A percentile compares a stretch with the other conserved stretches of the same genome.
Evolutionary conservation across 2,888 invertebrate genomes (phyloP).

Genomic region (Linnaemya vulpina): DNA sequence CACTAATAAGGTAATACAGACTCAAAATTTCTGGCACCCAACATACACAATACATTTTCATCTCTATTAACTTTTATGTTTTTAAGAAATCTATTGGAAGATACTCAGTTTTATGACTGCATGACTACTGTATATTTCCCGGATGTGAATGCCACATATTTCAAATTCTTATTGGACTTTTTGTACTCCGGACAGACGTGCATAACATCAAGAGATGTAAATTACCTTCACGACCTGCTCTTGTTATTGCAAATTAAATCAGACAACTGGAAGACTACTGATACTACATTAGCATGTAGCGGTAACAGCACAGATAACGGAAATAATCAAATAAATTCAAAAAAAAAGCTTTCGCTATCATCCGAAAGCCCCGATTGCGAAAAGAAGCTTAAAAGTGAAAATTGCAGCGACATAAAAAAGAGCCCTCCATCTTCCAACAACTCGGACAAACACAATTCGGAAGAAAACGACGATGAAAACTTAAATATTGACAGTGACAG

Average conservation of each 20-base stretch:
- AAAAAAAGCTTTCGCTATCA: conserved; percentile 46
- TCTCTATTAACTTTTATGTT: conserved; percentile 33
- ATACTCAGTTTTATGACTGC: conserved; percentile 88
- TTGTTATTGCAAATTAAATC: conserved; percentile 93
- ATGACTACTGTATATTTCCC: conserved; percentile 92
- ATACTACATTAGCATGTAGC: conserved; percentile 80
- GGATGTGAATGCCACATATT: conserved; percentile 90
- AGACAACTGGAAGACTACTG: conserved; percentile 87
- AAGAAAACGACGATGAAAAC: conserved; percentile 65
- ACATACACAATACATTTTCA: conserved; percentile 1
- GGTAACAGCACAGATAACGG: conserved; percentile 42
- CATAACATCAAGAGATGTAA: conserved; percentile 86
- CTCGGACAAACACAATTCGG: conserved; percentile 63
- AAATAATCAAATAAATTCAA: conserved; percentile 37
- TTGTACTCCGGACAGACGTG: conserved; percentile 92
- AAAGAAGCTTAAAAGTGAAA: conserved; percentile 65
- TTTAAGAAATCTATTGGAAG: conserved; percentile 87
- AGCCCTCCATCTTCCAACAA: conserved; percentile 60
- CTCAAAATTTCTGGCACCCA: not conserved
- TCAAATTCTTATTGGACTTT: conserved; percentile 92
- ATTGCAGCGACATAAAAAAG: conserved; percentile 61
- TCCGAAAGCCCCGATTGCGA: conserved; percentile 54
- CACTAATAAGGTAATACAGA: conserved; percentile 87
- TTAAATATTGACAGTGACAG: conserved; percentile 69
- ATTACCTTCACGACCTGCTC: conserved; percentile 92